Evolutionary conservation across 2,113 vertebrate genomes (phyloP).

Genomic region (Gavia stellata): DNA sequence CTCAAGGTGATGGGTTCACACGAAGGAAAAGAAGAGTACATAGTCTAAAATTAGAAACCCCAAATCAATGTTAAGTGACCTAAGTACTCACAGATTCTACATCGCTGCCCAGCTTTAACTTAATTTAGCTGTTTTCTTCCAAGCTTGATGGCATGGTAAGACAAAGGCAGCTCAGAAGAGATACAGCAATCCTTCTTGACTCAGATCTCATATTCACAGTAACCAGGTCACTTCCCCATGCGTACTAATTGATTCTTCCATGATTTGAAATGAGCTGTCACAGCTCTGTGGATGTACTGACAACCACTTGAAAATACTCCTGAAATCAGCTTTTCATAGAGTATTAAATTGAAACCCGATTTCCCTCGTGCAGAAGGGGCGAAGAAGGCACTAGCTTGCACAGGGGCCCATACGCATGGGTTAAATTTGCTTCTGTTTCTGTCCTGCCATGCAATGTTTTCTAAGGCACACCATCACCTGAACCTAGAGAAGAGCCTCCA

Average conservation of each 20-base stretch:
- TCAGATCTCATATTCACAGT: not conserved
- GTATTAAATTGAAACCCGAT: not conserved
- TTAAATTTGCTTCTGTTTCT: not conserved
- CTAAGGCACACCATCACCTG: not conserved
- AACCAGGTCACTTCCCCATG: not conserved
- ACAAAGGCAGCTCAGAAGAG: not conserved
- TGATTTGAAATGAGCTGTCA: not conserved
- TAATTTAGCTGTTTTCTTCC: not conserved
- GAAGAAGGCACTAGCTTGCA: not conserved
- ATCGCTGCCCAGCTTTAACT: not conserved
- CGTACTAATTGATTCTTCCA: not conserved
- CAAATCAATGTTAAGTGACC: not conserved
- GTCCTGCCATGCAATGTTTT: not conserved
- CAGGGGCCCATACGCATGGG: accelerated
- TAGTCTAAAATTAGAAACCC: not conserved
- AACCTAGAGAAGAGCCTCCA: not conserved
- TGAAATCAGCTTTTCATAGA: not conserved
- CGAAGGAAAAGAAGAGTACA: not conserved
- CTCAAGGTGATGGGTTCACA: not conserved
- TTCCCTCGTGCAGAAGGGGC: not conserved
- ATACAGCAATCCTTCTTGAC: not conserved
- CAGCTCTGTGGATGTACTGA: not conserved
- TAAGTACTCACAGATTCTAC: not conserved
- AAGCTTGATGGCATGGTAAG: not conserved
- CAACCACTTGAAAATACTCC: not conserved